Base-by-base conservation (phyloP, 2,797 vertebrate genomes). In the Fratercula arctica region DNA sequence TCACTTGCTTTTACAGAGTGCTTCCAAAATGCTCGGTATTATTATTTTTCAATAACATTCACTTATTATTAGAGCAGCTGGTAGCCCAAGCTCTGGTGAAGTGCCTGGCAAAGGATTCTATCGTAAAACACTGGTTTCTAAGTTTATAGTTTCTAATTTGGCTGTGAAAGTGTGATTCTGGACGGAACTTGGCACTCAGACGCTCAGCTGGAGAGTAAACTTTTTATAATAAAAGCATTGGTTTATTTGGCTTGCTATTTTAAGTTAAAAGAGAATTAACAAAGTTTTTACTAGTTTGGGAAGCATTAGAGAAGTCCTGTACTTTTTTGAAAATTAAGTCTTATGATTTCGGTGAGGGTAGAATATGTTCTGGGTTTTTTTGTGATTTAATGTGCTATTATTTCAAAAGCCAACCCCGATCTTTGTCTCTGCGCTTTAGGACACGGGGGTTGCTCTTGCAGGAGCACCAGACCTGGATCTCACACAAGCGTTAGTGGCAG, bases 91-190 rank as follows among this genome's bases (percentile, higher is more conserved):
- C 89, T 81, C 69, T 76, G 89, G 73, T 91, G 87, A 95, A 96
- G 91, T 94, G 91, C 26, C 79, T 94, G 87, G 95, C 90, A 96
- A 93, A 86, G 66, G 68, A 53, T 54, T 83, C 66, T 83, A 83
- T 64, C 39, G 31, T 94, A 93, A 96, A 96, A 81, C 92, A 84
- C 79, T 94, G 75, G 69, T 95, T 97, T 96, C 96, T 96, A 96
- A 91, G 93, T 97, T 96, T 96, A 96, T 84, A 94, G 92, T 93
- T 97, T 96, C 92, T 96, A 97, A 97, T 93, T 92, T 95, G 97
- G 95, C 94, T 89, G 89, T 94, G 72, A 77, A 87, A 94, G 60
- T 94, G 85, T 84, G 69, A 75, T 90, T 93, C 68, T 82, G 88
- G 90, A 70, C 87, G 76, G 92, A 96, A 96, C 57, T 94, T 96